Evolutionary conservation across 2,888 invertebrate genomes (phyloP).

Genomic region (Folsomia manolachei): DNA sequence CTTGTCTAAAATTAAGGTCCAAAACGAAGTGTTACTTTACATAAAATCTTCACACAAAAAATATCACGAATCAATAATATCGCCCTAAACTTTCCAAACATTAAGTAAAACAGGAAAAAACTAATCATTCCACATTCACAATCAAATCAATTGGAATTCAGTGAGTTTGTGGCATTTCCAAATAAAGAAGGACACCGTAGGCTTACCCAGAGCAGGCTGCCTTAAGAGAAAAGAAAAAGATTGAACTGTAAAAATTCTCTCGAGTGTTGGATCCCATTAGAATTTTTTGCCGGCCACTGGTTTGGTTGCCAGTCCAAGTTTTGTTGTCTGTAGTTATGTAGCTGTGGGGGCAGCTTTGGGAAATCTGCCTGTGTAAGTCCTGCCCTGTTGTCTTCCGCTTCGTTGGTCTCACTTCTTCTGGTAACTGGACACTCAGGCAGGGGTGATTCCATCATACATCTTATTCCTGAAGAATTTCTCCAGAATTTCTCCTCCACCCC

Average conservation of each 20-base stretch:
- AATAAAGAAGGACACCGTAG: neutral
- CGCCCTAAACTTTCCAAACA: too few relatives aligned
- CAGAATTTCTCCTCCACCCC: neutral
- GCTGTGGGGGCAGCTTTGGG: constrained; percentile 13
- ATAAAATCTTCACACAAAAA: too few relatives aligned
- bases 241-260: constrained; percentile 15
- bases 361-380: constrained; percentile 27
- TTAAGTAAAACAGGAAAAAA: neutral
- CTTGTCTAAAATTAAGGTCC: too few relatives aligned
- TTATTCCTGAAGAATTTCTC: constrained; percentile 14
- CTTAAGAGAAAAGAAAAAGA: constrained; percentile 8
- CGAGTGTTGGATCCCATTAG: constrained; percentile 24
- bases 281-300: constrained; percentile 19
- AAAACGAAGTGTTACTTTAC: too few relatives aligned
- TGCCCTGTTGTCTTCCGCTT: constrained; percentile 38
- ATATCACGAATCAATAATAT: too few relatives aligned
- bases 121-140: constrained; percentile 1
- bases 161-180: constrained; percentile 1
- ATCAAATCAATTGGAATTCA: neutral
- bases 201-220: neutral
- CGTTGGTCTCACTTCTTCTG: constrained; percentile 19
- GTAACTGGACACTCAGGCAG: constrained; percentile 15
- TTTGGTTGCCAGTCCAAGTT: too few relatives aligned
- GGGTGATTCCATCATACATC: constrained; percentile 19
- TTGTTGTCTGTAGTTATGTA: too few relatives aligned